Base-by-base conservation (phyloP, 2,113 vertebrate genomes). In the Nibea albiflora region DNA sequence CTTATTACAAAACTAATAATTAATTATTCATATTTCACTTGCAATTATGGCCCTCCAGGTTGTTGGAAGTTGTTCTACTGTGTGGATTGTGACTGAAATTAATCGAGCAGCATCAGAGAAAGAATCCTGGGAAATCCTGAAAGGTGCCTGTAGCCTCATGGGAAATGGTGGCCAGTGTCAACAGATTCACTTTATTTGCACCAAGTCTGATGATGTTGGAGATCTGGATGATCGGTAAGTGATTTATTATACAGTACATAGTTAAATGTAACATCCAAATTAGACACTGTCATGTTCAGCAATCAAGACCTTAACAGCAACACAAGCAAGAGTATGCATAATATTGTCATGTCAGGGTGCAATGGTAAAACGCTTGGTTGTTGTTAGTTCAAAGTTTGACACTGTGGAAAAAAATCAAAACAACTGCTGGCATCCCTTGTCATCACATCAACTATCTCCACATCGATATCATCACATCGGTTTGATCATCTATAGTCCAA, bases 41-140 rank as follows among this genome's bases (percentile, higher is more conserved):
- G 15, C 1, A 24, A 12, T 74, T 0, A 11, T 54, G 5, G 16
- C 35, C 42, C 9, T 61, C 39, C 24, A 93, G 90, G 54, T 90
- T 52, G 63, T 93, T 49, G 58, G 73, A 47, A 56, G 54, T n/a
- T 93, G 90, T 54, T 85, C 89, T 8, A 47, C 86, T 69, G 83
- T 93, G 46, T 93, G 90, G 90, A 70, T 93, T 42, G 89, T 93
- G 54, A 63, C 78, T 70, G 88, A 89, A 0, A 74, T 85, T 4
- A 84, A 72, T 68, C 76, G 90, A 74, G 89, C 86, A 68, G 62
- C 11, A 11, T 0, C 84, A 49, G 90, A 92, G 4, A 68, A 15
- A 61, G 86, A 88, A 78, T 0, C 86, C 10, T 92, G 87, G 88
- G 68, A 92, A 7, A 90, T 93, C 57, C 47, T 85, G 42, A 1